Base-by-base conservation (phyloP, 1,140 invertebrate species). In the Carposina sasakii region DNA sequence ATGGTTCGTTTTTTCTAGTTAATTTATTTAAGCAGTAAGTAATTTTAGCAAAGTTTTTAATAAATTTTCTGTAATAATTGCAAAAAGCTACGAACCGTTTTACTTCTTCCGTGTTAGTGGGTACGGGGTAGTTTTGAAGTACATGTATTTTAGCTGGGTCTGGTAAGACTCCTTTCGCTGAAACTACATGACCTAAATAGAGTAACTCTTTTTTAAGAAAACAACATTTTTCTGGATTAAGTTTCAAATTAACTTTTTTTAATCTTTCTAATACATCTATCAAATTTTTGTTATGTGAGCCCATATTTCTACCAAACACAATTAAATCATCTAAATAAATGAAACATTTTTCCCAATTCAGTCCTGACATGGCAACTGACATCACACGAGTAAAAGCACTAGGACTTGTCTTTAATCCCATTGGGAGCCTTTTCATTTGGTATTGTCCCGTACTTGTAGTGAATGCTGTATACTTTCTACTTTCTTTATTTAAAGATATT, bases 391-490 rank as follows among this genome's bases (percentile, higher is more conserved):
- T 44, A 41, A 67, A 69, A 2, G 45, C 52, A 10, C 49, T 34
- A 8, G 58, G 56, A 2, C 58, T 51, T 42, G 58, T 59, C 21
- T 54, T 53, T 13, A 71, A 31, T 3, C 76, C 85, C 56, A 84
- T 81, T n/a, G 76, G 81, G 46, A 77, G 57, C 19, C 59, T 20
- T 20, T 52, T 49, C 46, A 58, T 77, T 24, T 70, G 26, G 43
- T 54, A 76, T 22, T 70, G 67, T 12, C 33, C 40, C 12, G 30
- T 33, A n/a, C 52, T 39, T 0, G 70, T 68, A 9, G 66, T 63
- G 43, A 87, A 87, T 1, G 81, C 82, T 3, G 86, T 88, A 28
- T 17, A 43, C 13, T 43, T 43, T 3, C 41, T 10, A 43, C 41
- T 26, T 4, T 61, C 44, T 63, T 87, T 88, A 0, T 63, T 43